These are phyloP conservation scores for Pogona vitticeps DNA, from an alignment of 2,113 vertebrate genomes.

Conservation along the genomic window DNA sequence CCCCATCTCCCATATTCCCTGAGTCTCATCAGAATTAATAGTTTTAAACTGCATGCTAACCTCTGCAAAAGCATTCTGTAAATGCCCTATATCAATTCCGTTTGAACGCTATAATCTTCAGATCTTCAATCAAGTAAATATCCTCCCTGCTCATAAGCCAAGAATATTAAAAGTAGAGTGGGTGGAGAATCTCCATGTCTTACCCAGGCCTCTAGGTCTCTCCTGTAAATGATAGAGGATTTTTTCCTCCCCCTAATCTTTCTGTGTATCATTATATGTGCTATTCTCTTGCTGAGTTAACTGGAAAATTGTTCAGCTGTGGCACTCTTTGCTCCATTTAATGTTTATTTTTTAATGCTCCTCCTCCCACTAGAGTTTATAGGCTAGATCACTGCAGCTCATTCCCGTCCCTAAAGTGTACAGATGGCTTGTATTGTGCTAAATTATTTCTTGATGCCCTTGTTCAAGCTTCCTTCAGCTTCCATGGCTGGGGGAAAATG, in stretches of 20 bases:
- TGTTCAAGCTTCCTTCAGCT: background rate
- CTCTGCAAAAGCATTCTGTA: slow-evolving; percentile 30
- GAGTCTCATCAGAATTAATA: slow-evolving; percentile 23
- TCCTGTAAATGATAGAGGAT: slow-evolving; percentile 4
- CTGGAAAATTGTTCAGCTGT: slow-evolving; percentile 30
- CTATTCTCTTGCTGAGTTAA: slow-evolving; percentile 12
- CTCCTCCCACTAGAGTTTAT: slow-evolving; percentile 10
- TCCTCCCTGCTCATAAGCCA: background rate
- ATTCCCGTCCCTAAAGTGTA: slow-evolving; percentile 13
- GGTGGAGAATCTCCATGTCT: slow-evolving; percentile 21
- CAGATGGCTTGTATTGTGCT: slow-evolving; percentile 2
- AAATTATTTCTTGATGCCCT: slow-evolving; percentile 30
- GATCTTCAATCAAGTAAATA: slow-evolving; percentile 41
- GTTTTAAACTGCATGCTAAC: slow-evolving; percentile 43
- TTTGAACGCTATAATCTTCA: slow-evolving; percentile 52
- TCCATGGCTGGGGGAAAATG: background rate
- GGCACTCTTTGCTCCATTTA: slow-evolving; percentile 1
- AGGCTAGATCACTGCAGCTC: background rate
- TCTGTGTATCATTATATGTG: background rate
- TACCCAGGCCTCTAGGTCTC: slow-evolving; percentile 28
- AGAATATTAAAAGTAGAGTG: slow-evolving; percentile 11
- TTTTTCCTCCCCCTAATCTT: slow-evolving; percentile 25
- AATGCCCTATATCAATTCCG: slow-evolving; percentile 36
- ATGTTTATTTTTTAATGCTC: slow-evolving; percentile 42
- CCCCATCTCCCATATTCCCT: slow-evolving; percentile 14